A percentile compares a stretch with the other conserved stretches of the same genome.
These are phyloP conservation scores for Aethes cnicana DNA, from an alignment of 2,888 invertebrate genomes.

Conservation along the genomic window DNA sequence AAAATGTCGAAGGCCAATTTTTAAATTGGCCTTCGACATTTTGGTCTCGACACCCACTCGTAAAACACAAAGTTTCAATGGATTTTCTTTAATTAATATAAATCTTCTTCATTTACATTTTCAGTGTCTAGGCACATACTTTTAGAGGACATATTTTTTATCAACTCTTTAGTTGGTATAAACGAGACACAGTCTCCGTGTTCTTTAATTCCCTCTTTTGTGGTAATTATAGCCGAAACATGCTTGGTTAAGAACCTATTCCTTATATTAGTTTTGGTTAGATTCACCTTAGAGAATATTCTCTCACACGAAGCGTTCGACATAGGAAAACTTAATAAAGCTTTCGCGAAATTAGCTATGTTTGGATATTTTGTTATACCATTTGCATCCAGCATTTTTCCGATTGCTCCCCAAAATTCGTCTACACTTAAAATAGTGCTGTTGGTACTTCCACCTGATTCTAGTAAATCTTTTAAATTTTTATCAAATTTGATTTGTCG, in stretches of 20 bases:
- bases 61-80: no score
- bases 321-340: not conserved
- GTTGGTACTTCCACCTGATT: conserved; percentile 19
- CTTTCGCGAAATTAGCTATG: not conserved
- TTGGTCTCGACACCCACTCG: no score
- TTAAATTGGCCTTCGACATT: no score
- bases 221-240: not conserved
- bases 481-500: conserved; percentile 27
- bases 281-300: not conserved
- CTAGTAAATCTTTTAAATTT: conserved; percentile 20
- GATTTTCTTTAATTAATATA: no score
- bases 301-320: conserved; percentile 6
- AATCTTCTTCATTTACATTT: no score
- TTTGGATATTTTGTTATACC: not conserved
- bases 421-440: conserved; percentile 26
- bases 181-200: not conserved
- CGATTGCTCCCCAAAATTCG: conserved; percentile 28
- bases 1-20: no score
- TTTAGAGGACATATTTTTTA: conserved; percentile 6
- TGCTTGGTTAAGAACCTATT: not conserved
- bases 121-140: no score
- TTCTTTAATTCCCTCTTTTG: not conserved
- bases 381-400: conserved; percentile 9
- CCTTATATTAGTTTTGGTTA: not conserved
- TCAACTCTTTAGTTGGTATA: conserved; percentile 3